Conservation (phyloP, 2,888 invertebrate genomes). For the Argyra leucocephala region DNA sequence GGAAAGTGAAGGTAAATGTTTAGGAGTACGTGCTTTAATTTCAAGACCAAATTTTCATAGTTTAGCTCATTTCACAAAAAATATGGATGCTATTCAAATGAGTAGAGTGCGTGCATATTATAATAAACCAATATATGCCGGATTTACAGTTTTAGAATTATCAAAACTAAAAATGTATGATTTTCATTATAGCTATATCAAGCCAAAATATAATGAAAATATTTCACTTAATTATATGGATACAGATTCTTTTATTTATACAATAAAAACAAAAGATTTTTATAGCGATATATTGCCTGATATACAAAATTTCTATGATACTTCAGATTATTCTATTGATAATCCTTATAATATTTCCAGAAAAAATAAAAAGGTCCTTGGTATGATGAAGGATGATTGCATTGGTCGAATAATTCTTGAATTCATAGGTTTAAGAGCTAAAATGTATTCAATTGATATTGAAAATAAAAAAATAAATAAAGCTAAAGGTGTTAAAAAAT, state of each 20-base stretch:
- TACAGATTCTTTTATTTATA: constrained; percentile 20
- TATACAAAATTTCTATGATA: constrained; percentile 29
- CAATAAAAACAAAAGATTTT: constrained; percentile 17
- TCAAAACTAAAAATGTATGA: constrained; percentile 35
- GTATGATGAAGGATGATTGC: constrained; percentile 18
- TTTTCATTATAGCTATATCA: constrained; percentile 33
- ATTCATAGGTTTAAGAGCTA: constrained; percentile 19
- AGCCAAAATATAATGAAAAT: neutral
- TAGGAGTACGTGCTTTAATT: constrained; percentile 28
- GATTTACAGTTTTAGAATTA: constrained; percentile 37
- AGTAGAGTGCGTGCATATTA: constrained; percentile 26
- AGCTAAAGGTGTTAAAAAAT: constrained; percentile 17
- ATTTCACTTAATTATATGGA: constrained; percentile 16
- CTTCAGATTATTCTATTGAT: constrained; percentile 27
- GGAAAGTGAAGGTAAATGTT: constrained; percentile 29
- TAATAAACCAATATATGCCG: constrained; percentile 38
- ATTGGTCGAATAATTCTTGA: constrained; percentile 15
- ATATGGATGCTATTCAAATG: constrained; percentile 36
- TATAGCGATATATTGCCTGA: constrained; percentile 16
- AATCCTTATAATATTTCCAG: constrained; percentile 28
- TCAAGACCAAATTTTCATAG: constrained; percentile 32
- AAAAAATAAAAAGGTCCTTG: constrained; percentile 14
- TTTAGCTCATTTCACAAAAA: constrained; percentile 30
- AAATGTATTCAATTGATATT: constrained; percentile 17
- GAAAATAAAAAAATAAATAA: constrained; percentile 13